These are phyloP conservation scores for Spilogale gracilis DNA, from an alignment of 2,113 vertebrate species.

Conservation along the genomic window DNA sequence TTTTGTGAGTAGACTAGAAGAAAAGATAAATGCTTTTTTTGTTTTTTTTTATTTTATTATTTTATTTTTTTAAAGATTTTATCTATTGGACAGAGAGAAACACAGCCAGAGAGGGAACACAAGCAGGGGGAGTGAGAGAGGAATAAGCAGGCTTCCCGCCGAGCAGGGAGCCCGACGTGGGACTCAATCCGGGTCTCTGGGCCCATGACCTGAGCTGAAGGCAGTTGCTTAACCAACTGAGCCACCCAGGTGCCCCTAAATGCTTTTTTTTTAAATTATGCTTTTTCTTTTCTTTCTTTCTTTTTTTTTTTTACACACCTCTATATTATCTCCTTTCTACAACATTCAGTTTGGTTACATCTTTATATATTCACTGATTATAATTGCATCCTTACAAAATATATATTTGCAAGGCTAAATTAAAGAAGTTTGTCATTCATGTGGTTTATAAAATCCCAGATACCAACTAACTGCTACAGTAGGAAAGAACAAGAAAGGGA, in stretches of 20 bases:
- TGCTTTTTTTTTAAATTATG: not conserved
- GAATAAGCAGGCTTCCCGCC: too few species aligned
- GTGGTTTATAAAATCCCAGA: not conserved
- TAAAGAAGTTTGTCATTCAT: not conserved
- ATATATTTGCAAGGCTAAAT: not conserved
- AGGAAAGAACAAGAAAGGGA: not conserved
- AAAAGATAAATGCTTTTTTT: not conserved
- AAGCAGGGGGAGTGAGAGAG: too few species aligned
- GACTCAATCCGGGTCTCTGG: too few species aligned
- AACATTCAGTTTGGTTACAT: not conserved
- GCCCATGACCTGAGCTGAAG: too few species aligned
- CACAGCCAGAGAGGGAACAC: too few species aligned
- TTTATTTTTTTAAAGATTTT: too few species aligned
- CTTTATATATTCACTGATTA: not conserved
- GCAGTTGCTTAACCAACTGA: too few species aligned
- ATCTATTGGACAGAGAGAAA: too few species aligned
- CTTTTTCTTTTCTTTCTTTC: not conserved
- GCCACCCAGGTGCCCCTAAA: too few species aligned
- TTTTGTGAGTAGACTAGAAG: not conserved
- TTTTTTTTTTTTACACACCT: not conserved
- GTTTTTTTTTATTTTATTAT: too few species aligned
- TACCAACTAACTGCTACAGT: not conserved
- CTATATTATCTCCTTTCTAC: not conserved
- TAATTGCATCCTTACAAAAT: not conserved
- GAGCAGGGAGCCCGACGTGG: too few species aligned